A percentile compares a stretch with the other conserved stretches of the same genome.
phyloP scores from a whole-genome alignment of 2,113 vertebrate genomes.

The Corythornis madagascariensis region DNA sequence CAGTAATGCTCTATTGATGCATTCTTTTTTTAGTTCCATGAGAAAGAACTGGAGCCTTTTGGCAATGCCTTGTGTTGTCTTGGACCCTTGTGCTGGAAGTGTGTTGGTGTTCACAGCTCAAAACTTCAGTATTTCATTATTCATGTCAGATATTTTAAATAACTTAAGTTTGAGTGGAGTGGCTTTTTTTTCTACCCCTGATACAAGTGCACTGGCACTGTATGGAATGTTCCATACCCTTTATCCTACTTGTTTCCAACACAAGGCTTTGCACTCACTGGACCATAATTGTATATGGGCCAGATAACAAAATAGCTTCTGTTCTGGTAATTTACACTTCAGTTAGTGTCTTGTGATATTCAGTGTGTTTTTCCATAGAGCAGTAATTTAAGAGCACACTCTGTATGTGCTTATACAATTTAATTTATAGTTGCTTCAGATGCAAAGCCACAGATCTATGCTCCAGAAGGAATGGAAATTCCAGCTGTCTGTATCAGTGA shows the following conservation, averaged over 20 bases:
- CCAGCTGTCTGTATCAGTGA: constrained; percentile 76
- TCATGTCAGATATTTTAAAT: neutral
- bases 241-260: neutral
- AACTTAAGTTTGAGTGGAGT: neutral
- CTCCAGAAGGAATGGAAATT: constrained; percentile 61
- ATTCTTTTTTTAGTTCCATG: neutral
- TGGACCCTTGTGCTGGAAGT: neutral
- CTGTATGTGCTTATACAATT: neutral
- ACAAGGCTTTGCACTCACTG: neutral
- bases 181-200: neutral
- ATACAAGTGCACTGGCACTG: neutral
- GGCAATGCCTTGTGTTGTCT: rapidly evolving
- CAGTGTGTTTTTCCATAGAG: neutral
- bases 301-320: neutral
- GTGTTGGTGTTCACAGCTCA: neutral
- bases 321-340: neutral
- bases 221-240: neutral
- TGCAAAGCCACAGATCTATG: constrained; percentile 61
- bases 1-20: neutral
- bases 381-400: neutral
- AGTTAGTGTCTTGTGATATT: neutral
- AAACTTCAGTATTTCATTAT: neutral
- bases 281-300: neutral
- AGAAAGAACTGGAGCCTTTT: neutral
- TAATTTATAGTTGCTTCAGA: constrained; percentile 71